Base-by-base conservation (phyloP, 2,113 vertebrate genomes). In the Phyllopteryx taeniolatus region DNA sequence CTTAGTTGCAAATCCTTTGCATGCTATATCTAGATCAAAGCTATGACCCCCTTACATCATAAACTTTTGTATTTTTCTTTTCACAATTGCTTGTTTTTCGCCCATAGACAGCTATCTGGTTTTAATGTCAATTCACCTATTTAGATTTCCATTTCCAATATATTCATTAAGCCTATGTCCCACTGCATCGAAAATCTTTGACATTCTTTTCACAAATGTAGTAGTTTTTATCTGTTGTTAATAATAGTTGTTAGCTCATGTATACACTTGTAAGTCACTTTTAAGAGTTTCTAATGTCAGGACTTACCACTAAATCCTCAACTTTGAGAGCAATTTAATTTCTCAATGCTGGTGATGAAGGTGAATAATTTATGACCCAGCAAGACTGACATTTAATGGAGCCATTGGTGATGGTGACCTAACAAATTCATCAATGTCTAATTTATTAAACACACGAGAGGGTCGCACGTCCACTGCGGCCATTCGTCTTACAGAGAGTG, bases 331-430 rank as follows among this genome's bases (percentile, higher is more conserved):
- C 15, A 74, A 77, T 79, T 83, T 53, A 74, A 80, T 71, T 68
- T 14, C 39, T 70, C 49, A 74, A 82, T 71, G 66, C 47, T n/a
- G 1, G 75, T 78, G 79, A 81, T 87, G 72, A 81, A 77, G 75
- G 83, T 83, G 78, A 85, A 87, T 83, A 79, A 81, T 78, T 82
- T 77, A 88, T 78, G 46, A 35, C 60, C 57, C 72, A 71, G 65
- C 73, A 76, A 81, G 71, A 77, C 70, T 79, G 84, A 73, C 83
- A 83, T 86, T 87, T 84, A 79, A 88, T 83, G 77, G 79, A 85
- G 81, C 74, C 83, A 77, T 88, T 75, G 79, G 79, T 88, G 74
- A 84, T 85, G 31, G 78, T 88, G 74, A 85, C 71, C 74, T 60
- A 64, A 76, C 79, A 80, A 74, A 84, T 84, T 64, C 79, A 85